Evolutionary conservation across 1,140 invertebrate species (phyloP).

Genomic region (Bombus balteatus): DNA sequence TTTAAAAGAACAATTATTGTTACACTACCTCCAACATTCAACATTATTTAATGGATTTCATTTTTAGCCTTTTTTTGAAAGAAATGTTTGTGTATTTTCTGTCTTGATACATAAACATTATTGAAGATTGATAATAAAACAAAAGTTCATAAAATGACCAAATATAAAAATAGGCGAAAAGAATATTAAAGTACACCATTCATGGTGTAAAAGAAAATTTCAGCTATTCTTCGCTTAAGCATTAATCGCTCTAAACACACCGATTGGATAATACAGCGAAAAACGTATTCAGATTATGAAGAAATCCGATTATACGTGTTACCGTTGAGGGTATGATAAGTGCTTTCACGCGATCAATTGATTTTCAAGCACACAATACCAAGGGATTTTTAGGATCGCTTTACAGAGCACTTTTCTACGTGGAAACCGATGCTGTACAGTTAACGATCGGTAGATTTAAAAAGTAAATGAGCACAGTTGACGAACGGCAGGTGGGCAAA

Average conservation of each 20-base stretch:
- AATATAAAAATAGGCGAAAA: neutral
- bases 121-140: no score
- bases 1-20: neutral
- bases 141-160: neutral
- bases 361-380: neutral
- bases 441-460: conserved; percentile 2
- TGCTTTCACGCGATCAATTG: neutral
- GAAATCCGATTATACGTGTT: neutral
- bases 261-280: neutral
- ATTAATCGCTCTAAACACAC: neutral
- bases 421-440: neutral
- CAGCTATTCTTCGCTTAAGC: no score
- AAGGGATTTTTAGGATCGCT: neutral
- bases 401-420: neutral
- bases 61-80: neutral
- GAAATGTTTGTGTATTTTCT: neutral
- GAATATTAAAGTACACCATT: neutral
- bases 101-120: no score
- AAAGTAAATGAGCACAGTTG: conserved; percentile 27
- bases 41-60: neutral
- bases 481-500: conserved; percentile 1
- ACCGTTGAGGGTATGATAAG: neutral
- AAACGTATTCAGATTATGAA: neutral
- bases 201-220: neutral
- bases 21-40: no score